A percentile compares a stretch with the other conserved stretches of the same genome.
Evolutionary conservation across 2,113 vertebrate species (phyloP).

Genomic region (Butorides virescens): DNA sequence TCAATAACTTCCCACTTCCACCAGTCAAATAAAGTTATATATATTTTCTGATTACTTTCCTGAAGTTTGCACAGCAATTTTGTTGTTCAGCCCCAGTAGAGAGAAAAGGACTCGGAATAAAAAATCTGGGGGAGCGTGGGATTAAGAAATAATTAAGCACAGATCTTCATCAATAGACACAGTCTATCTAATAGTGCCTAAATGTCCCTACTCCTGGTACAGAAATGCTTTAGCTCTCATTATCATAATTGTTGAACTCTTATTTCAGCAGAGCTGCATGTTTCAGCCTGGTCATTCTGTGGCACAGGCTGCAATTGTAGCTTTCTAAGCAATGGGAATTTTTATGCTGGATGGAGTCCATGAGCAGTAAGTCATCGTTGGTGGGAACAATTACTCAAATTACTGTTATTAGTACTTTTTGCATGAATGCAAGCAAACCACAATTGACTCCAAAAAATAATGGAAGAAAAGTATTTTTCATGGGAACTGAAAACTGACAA

Average conservation of each 20-base stretch:
- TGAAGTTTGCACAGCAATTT: background rate
- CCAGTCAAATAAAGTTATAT: background rate
- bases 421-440: background rate
- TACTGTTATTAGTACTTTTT: conserved; percentile 38
- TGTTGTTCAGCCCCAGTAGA: background rate
- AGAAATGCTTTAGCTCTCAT: background rate
- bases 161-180: background rate
- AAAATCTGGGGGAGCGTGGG: background rate
- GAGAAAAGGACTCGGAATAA: background rate
- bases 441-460: background rate
- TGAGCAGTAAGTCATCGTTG: background rate
- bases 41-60: background rate
- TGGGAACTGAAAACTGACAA: background rate
- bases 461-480: background rate
- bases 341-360: background rate
- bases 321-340: background rate
- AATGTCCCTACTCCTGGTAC: background rate
- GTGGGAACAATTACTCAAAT: background rate
- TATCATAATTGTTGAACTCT: background rate
- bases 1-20: background rate
- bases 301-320: background rate
- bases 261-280: background rate
- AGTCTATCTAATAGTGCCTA: background rate
- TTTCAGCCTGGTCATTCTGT: background rate
- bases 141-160: background rate